Evolutionary conservation across 2,797 vertebrate species (phyloP), one percentile per base, ranked within the genome.

Genomic region (Oreonectes daqikongensis): DNA sequence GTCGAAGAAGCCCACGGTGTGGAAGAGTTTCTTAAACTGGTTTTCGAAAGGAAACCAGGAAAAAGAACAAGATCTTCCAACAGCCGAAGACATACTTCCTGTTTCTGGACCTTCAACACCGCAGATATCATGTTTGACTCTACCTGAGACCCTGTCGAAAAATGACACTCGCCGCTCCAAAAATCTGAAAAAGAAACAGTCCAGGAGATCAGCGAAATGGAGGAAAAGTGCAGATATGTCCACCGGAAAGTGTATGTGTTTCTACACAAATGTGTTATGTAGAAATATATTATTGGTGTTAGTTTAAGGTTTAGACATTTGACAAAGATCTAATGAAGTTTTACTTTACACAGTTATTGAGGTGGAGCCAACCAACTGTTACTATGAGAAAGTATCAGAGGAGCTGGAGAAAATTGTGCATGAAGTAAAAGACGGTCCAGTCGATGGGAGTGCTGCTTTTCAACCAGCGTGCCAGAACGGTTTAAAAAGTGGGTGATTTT

Each of bases 361-460:
- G 52, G 90, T 92, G 4, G 86, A 89, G 63, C 82, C 89, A 0
- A 91, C 86, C 0, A 81, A 88, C 0, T 82, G 82, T 0, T 95
- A 92, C 85, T 96, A 94, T 52, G 83, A 93, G 0, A 92, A 83
- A 3, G 88, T 94, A 53, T 90, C 95, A 0, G 89, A 93, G 50
- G 95, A 95, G 85, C 84, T 93, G 0, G 87, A 94, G 53, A 89
- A 82, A 84, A 93, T 95, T 0, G 88, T 94, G 40, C 88, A 92
- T 9, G 93, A 94, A 81, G 90, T 92, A 0, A 87, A 92, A 85
- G 87, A 83, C 9, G 90, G 87, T 15, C 88, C 91, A 3, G 76
- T 85, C 60, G 84, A 93, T 26, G 92, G 91, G 88, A 83, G 86
- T 77, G 72, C 73, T 20, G 15, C 9, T 8, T 72, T 69, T 72